A percentile compares a stretch with the other conserved stretches of the same genome.
These are phyloP conservation scores for Sigmodon hispidus DNA, from an alignment of 2,113 vertebrate species.

Conservation along the genomic window DNA sequence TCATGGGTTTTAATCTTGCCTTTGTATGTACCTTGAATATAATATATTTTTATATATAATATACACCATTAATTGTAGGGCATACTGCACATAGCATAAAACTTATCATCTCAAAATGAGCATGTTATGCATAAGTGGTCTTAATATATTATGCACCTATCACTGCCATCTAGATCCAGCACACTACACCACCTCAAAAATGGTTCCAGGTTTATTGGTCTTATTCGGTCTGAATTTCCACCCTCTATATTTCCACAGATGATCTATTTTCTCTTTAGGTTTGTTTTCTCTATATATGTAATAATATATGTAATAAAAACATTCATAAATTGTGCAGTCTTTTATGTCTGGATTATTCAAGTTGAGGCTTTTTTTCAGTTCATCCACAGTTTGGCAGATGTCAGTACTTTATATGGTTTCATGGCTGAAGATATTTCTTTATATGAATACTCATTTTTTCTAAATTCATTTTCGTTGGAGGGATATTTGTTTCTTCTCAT, in stretches of 20 bases:
- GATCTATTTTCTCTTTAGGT: not conserved
- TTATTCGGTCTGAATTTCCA: not conserved
- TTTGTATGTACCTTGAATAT: not conserved
- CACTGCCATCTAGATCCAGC: not conserved
- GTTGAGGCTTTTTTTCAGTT: not conserved
- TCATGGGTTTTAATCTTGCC: not conserved
- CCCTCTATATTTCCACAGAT: not conserved
- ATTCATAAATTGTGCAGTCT: not conserved
- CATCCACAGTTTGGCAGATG: not conserved
- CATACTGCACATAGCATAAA: no score
- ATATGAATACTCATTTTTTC: not conserved
- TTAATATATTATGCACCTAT: not conserved
- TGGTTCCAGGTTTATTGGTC: not conserved
- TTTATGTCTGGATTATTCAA: not conserved
- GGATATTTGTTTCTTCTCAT: not conserved
- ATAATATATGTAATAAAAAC: not conserved
- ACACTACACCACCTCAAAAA: not conserved
- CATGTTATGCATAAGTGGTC: not conserved
- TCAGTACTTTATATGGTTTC: not conserved
- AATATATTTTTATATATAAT: not conserved
- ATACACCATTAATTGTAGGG: not conserved
- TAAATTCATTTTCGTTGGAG: not conserved
- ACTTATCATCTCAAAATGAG: not conserved
- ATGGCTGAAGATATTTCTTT: not conserved
- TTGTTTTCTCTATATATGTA: not conserved